Evolutionary conservation across 2,797 vertebrate species (phyloP).

Genomic region (Gila robusta): DNA sequence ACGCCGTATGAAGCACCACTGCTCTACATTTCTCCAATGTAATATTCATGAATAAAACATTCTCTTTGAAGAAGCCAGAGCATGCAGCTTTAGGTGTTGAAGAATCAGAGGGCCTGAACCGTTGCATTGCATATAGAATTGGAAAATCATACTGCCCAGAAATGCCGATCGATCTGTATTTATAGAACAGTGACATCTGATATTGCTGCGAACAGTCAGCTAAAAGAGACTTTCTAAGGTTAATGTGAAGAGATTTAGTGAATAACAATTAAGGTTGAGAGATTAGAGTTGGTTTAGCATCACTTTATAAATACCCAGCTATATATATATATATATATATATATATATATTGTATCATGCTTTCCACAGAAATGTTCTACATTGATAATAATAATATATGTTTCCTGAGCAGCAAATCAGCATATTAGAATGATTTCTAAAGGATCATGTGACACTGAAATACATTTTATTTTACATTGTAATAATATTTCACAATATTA

Average conservation of each 20-base stretch:
- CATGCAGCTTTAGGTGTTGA: conserved; percentile 1
- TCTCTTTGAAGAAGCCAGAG: conserved; percentile 26
- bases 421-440: not conserved
- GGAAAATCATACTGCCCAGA: conserved; percentile 19
- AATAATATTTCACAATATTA: not conserved
- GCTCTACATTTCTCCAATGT: conserved; percentile 32
- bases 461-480: not conserved
- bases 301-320: conserved; percentile 3
- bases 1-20: conserved; percentile 3
- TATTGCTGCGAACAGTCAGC: conserved; percentile 11
- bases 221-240: conserved; percentile 22
- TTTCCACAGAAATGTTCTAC: not conserved
- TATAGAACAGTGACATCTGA: conserved; percentile 45
- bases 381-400: not conserved
- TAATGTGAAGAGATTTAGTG: conserved; percentile 5
- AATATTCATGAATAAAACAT: conserved; percentile 42
- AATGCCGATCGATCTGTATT: conserved; percentile 47
- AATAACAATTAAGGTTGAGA: conserved; percentile 10
- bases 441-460: not conserved
- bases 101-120: not conserved
- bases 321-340: not conserved
- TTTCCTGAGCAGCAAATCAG: not conserved
- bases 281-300: not conserved
- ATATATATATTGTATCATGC: not conserved
- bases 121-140: not conserved